A percentile compares a stretch with the other conserved stretches of the same genome.
phyloP scores from a whole-genome alignment of 1,140 invertebrate species.

The Watersipora subatra region DNA sequence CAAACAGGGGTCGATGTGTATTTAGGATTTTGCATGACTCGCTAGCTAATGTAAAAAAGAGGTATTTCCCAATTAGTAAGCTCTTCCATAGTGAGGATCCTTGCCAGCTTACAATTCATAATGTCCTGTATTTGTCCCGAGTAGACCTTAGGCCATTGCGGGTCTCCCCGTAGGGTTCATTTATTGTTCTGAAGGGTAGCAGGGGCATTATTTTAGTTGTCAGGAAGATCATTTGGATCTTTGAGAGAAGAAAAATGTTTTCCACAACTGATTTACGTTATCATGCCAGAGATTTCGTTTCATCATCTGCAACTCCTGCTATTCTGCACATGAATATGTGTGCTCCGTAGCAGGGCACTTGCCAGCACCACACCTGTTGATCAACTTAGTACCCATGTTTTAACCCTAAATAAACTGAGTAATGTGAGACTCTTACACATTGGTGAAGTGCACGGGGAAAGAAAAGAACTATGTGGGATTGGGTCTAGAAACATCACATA shows the following conservation, averaged over 20 bases:
- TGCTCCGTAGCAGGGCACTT: not conserved
- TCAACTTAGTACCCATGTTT: not conserved
- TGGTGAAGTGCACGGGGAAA: too few relatives aligned
- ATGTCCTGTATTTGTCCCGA: not conserved
- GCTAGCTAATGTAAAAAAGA: not conserved
- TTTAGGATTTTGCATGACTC: not conserved
- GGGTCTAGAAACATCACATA: too few relatives aligned
- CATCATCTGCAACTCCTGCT: not conserved
- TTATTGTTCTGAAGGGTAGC: not conserved
- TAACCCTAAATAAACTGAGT: not conserved
- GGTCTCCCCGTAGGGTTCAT: not conserved
- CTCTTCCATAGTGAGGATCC: not conserved
- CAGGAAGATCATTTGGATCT: not conserved
- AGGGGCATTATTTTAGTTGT: not conserved
- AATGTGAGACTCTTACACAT: too few relatives aligned
- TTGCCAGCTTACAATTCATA: not conserved
- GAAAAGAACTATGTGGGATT: too few relatives aligned
- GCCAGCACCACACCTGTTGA: not conserved
- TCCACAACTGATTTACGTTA: not conserved
- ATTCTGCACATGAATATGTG: not conserved
- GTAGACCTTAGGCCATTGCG: not conserved
- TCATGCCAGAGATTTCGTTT: not conserved
- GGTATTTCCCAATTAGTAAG: not conserved
- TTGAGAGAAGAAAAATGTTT: not conserved
- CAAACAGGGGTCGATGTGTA: not conserved